Evolutionary conservation across 2,888 invertebrate species (phyloP).

Genomic region (Eutolmus rufibarbis): DNA sequence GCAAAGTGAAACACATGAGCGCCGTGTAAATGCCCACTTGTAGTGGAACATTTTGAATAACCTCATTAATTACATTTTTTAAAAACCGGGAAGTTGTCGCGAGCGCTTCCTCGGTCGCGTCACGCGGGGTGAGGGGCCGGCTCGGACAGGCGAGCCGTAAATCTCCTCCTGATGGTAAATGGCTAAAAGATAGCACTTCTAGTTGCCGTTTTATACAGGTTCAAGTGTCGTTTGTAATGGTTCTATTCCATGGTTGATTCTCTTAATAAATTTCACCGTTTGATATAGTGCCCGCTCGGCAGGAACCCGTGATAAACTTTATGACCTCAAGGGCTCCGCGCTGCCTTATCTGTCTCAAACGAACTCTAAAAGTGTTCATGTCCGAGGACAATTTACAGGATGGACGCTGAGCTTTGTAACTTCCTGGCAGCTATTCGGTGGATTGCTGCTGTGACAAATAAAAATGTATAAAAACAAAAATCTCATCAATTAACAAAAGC

Average conservation of each 20-base stretch:
- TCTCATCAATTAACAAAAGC: neutral
- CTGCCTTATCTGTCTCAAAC: neutral
- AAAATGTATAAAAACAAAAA: neutral
- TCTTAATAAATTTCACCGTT: conserved; percentile 6
- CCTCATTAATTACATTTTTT: conserved; percentile 2
- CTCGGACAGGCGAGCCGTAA: neutral
- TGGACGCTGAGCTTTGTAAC: neutral
- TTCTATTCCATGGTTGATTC: neutral
- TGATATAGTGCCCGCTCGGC: neutral
- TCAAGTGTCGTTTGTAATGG: conserved; percentile 1
- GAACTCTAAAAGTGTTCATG: neutral
- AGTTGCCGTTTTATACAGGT: neutral
- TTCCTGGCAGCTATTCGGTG: neutral
- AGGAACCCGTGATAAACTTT: neutral
- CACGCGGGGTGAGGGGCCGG: neutral
- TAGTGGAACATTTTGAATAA: conserved; percentile 6
- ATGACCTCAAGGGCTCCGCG: neutral
- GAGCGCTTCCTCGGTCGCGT: neutral
- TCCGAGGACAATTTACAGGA: neutral
- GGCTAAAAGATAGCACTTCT: neutral
- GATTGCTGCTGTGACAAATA: neutral
- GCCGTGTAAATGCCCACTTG: neutral
- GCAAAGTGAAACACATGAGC: neutral
- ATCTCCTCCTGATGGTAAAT: neutral
- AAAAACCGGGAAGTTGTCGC: neutral